Evolutionary conservation across 2,888 invertebrate genomes (phyloP).

Genomic region (Punctoribates punctum): DNA sequence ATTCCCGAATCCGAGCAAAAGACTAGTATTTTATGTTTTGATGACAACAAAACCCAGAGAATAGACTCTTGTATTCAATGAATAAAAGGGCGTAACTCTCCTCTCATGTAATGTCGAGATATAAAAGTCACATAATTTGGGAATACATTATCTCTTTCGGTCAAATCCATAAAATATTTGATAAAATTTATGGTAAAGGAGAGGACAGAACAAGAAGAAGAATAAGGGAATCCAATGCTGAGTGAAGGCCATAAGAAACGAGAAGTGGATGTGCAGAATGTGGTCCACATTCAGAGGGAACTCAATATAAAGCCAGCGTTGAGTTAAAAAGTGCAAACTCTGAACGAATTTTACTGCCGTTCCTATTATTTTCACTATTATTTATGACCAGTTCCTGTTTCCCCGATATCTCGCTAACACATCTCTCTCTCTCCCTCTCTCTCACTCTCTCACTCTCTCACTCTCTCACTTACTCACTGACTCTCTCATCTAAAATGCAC

Average conservation of each 20-base stretch:
- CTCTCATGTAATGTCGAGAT: too few species aligned
- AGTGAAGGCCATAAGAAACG: too few species aligned
- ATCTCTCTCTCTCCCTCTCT: not conserved
- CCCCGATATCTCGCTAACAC: not conserved
- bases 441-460: not conserved
- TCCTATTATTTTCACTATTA: not conserved
- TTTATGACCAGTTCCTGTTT: constrained; percentile 10
- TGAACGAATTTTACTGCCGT: not conserved
- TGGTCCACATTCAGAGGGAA: not conserved
- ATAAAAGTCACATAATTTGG: constrained; percentile 23
- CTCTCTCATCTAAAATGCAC: constrained; percentile 11
- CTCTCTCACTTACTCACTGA: not conserved
- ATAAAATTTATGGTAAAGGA: not conserved
- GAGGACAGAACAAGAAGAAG: not conserved
- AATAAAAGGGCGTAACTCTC: constrained; percentile 3
- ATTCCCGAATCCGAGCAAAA: not conserved
- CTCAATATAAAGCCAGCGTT: not conserved
- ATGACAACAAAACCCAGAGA: not conserved
- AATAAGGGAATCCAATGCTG: too few species aligned
- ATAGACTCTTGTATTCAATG: not conserved
- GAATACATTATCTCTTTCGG: constrained; percentile 17
- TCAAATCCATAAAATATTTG: constrained; percentile 11
- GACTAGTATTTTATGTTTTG: not conserved
- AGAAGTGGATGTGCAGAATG: too few species aligned
- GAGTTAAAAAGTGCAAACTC: constrained; percentile 12